phyloP scores from a whole-genome alignment of 2,113 vertebrate species.

The Otus sunia region DNA sequence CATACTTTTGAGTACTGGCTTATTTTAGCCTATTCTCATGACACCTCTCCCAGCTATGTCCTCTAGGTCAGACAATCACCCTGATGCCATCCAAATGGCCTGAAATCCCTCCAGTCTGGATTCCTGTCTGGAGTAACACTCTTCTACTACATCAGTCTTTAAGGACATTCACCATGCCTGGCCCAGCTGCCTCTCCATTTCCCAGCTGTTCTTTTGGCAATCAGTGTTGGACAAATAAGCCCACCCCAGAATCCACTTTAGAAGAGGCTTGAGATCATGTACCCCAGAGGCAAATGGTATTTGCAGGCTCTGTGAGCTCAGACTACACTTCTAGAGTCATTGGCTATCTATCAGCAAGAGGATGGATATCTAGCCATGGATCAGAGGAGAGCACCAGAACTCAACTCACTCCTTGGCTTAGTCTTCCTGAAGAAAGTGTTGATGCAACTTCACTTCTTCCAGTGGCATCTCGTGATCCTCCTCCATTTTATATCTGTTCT shows the following conservation, averaged over 20 bases:
- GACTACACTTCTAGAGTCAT: not conserved
- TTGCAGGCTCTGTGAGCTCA: not conserved
- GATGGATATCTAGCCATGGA: constrained; percentile 7
- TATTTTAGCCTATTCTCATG: constrained; percentile 5
- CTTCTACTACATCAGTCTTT: constrained; percentile 54
- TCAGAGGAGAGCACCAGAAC: constrained; percentile 17
- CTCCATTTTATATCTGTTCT: not conserved
- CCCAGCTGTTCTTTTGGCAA: constrained; percentile 63
- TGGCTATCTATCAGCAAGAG: not conserved
- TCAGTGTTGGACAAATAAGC: constrained; percentile 36
- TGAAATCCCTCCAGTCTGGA: constrained; percentile 56
- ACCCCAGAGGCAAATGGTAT: constrained; percentile 40
- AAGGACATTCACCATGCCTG: constrained; percentile 20
- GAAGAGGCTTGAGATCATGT: constrained; percentile 25
- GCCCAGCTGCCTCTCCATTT: constrained; percentile 52
- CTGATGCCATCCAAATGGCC: constrained; percentile 47
- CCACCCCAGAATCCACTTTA: constrained; percentile 34
- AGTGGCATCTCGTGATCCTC: not conserved
- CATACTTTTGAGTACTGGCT: not conserved
- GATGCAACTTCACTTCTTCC: not conserved
- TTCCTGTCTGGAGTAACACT: constrained; percentile 46
- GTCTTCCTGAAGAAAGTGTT: not conserved
- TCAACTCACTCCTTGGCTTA: not conserved
- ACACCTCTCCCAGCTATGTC: constrained; percentile 14
- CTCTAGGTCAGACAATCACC: constrained; percentile 20